Evolutionary conservation across 2,888 invertebrate genomes (phyloP).

Genomic region (Sialis lutaria): DNA sequence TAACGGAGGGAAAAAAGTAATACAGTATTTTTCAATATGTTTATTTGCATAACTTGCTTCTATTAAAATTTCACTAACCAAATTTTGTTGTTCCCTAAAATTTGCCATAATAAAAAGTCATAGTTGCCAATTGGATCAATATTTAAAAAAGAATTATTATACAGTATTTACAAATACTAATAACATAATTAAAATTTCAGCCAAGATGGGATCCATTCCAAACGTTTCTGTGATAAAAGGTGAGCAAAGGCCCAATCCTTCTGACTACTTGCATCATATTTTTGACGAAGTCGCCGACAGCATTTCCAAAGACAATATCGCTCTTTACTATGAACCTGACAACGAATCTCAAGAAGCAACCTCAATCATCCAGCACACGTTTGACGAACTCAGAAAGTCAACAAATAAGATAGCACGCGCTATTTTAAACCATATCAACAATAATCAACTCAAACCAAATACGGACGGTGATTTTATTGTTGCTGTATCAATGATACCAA

Average conservation of each 20-base stretch:
- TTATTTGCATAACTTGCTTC: too few species aligned
- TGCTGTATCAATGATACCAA: constrained; percentile 64
- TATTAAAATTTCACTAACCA: too few species aligned
- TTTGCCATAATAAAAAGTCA: too few species aligned
- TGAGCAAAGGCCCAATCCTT: constrained; percentile 29
- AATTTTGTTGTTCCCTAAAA: too few species aligned
- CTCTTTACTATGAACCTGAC: constrained; percentile 43
- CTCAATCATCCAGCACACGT: constrained; percentile 22
- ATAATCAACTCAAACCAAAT: constrained; percentile 28
- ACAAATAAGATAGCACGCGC: constrained; percentile 39
- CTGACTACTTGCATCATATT: constrained; percentile 35
- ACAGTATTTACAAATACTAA: too few species aligned
- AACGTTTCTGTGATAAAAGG: constrained; percentile 54
- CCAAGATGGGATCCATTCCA: constrained; percentile 54
- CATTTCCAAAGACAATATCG: constrained; percentile 32
- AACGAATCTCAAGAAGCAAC: constrained; percentile 15
- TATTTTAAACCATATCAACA: constrained; percentile 27
- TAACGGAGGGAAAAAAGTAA: too few species aligned
- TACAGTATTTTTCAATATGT: too few species aligned
- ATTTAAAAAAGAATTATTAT: too few species aligned
- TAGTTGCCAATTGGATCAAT: too few species aligned
- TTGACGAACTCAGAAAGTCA: constrained; percentile 33
- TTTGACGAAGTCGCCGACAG: constrained; percentile 36
- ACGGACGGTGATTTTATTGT: constrained; percentile 54
- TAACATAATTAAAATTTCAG: too few species aligned